Percentiles rank a stretch among this genome's conserved stretches.
These are phyloP conservation scores for Drosophila parvula DNA, from an alignment of 1,140 invertebrate genomes.

Conservation along the genomic window DNA sequence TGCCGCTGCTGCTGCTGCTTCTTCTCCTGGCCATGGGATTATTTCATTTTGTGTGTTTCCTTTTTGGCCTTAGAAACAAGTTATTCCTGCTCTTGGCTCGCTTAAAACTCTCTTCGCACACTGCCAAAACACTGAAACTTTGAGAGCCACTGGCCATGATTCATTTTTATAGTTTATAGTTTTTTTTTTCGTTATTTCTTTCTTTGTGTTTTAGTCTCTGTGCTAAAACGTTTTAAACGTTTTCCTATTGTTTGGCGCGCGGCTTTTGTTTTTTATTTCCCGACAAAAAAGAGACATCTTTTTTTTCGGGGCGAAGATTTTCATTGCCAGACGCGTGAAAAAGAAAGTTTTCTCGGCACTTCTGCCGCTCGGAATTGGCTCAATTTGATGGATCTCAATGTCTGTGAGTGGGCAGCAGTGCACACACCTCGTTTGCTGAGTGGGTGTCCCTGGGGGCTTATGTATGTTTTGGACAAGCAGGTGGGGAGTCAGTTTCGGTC, in stretches of 20 bases:
- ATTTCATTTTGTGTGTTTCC: conserved; percentile 83
- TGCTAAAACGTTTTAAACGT: conserved; percentile 56
- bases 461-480: conserved; percentile 18
- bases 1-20: conserved; percentile 28
- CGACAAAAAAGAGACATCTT: conserved; percentile 37
- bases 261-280: conserved; percentile 63
- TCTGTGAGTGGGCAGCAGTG: conserved; percentile 57
- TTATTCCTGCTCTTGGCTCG: conserved; percentile 71
- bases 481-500: conserved; percentile 37
- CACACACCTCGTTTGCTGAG: conserved; percentile 32
- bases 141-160: conserved; percentile 73
- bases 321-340: conserved; percentile 83
- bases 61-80: conserved; percentile 82
- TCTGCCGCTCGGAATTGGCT: conserved; percentile 51
- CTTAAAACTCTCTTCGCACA: conserved; percentile 47
- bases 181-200: not conserved
- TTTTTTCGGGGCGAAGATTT: conserved; percentile 45
- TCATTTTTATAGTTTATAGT: conserved; percentile 61
- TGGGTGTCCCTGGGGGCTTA: conserved; percentile 45
- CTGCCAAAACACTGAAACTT: conserved; percentile 26
- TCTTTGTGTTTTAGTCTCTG: conserved; percentile 24
- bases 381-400: conserved; percentile 56
- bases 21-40: conserved; percentile 78
- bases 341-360: conserved; percentile 69
- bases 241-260: conserved; percentile 55